Evolutionary conservation across 2,113 vertebrate species (phyloP).

Genomic region (Eulemur rufifrons): DNA sequence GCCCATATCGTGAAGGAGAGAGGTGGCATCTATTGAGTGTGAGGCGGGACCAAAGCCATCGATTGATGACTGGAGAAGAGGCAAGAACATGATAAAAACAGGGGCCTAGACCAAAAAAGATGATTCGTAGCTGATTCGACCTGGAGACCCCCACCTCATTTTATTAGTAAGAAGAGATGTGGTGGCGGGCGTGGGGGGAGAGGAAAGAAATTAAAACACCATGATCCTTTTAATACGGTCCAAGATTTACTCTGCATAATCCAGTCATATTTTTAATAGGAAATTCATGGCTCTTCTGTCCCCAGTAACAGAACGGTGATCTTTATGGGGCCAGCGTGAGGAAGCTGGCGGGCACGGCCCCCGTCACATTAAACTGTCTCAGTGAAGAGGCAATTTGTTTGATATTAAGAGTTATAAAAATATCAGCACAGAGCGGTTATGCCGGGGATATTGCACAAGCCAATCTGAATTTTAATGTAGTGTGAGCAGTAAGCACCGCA

Average conservation of each 20-base stretch:
- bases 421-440: slow-evolving; percentile 72
- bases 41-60: not conserved
- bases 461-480: slow-evolving; percentile 80
- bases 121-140: not conserved
- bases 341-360: slow-evolving; percentile 72
- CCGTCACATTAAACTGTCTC: slow-evolving; percentile 78
- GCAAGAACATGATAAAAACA: not conserved
- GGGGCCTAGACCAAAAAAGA: not conserved
- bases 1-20: not conserved
- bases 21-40: not conserved
- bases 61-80: not conserved
- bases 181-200: not conserved
- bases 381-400: slow-evolving; percentile 80
- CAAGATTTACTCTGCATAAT: slow-evolving; percentile 74
- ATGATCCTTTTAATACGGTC: slow-evolving; percentile 65
- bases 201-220: slow-evolving; percentile 75
- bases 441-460: slow-evolving; percentile 67
- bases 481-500: slow-evolving; percentile 73
- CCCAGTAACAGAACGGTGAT: slow-evolving; percentile 77
- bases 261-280: slow-evolving; percentile 71
- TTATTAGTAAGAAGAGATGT: slow-evolving; percentile 61
- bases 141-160: not conserved
- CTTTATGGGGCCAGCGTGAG: slow-evolving; percentile 71
- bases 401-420: slow-evolving; percentile 82
- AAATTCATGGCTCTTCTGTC: slow-evolving; percentile 74